A percentile compares a stretch with the other conserved stretches of the same genome.
These are phyloP conservation scores for Bubo bubo DNA, from an alignment of 2,113 vertebrate genomes.

Conservation along the genomic window DNA sequence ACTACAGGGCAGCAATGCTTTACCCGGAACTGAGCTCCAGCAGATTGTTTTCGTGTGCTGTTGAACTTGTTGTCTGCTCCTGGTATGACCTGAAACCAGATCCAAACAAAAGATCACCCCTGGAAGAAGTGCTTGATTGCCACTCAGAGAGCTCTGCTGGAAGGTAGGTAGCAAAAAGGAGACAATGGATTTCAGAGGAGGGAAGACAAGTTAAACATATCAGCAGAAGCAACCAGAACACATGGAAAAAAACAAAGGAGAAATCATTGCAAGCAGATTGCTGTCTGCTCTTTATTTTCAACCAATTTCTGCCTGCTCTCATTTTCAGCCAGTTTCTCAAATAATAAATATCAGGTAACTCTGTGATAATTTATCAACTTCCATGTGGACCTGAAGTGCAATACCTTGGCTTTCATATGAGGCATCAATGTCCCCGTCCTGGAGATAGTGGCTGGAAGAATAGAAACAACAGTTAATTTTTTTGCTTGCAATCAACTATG, in stretches of 20 bases:
- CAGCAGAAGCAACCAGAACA: not conserved
- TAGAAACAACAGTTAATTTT: not conserved
- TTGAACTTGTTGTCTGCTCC: constrained; percentile 72
- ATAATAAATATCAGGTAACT: not conserved
- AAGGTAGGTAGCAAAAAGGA: not conserved
- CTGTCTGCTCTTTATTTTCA: not conserved
- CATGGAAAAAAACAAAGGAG: not conserved
- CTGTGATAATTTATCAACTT: not conserved
- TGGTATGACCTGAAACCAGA: constrained; percentile 16
- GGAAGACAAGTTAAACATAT: not conserved
- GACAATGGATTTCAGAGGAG: not conserved
- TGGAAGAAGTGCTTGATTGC: not conserved
- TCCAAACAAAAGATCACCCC: not conserved
- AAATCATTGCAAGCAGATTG: not conserved
- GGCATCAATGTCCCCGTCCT: constrained; percentile 79
- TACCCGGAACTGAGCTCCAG: constrained; percentile 81
- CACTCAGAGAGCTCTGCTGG: not conserved
- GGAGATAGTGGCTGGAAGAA: constrained; percentile 76
- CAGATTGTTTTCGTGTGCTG: constrained; percentile 78
- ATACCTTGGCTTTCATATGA: constrained; percentile 74
- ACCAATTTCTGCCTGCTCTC: not conserved
- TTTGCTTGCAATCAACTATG: not conserved
- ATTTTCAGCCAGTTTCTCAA: not conserved
- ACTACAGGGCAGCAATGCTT: not conserved
- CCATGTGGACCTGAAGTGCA: not conserved